Percentiles rank a stretch among this genome's conserved stretches.
phyloP scores from a whole-genome alignment of 1,140 invertebrate genomes.

The Aphaenogaster rudis region DNA sequence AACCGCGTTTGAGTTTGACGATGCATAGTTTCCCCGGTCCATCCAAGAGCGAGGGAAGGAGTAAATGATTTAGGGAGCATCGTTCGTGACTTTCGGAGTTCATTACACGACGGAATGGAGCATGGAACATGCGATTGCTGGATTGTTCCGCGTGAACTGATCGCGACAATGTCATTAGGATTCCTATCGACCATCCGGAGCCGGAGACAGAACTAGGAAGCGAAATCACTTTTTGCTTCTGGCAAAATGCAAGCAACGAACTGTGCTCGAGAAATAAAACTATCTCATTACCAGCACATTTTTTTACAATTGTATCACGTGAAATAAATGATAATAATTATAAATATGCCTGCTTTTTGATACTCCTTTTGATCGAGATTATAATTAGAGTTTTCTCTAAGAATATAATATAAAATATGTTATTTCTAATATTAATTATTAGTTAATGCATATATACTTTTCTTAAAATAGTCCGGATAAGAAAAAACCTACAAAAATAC shows the following conservation, averaged over 20 bases:
- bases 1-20: conserved; percentile 14
- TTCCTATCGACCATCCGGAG: conserved; percentile 10
- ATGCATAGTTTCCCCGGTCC: conserved; percentile 18
- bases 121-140: conserved; percentile 45
- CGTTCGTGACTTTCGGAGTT: conserved; percentile 44
- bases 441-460: neutral
- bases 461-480: neutral
- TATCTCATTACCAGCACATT: neutral
- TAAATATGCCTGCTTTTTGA: neutral
- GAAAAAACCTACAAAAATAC: neutral
- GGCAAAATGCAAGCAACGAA: neutral
- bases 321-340: conserved; percentile 3
- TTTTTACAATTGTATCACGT: neutral
- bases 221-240: neutral
- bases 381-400: neutral
- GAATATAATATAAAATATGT: neutral
- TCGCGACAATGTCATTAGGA: conserved; percentile 44
- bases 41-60: neutral
- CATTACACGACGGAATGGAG: conserved; percentile 52
- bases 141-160: conserved; percentile 44
- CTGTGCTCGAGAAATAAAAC: neutral
- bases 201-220: neutral
- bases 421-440: neutral
- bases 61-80: conserved; percentile 50
- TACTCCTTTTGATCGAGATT: neutral